phyloP scores from a whole-genome alignment of 1,140 invertebrate species.

The Microplitis demolitor region DNA sequence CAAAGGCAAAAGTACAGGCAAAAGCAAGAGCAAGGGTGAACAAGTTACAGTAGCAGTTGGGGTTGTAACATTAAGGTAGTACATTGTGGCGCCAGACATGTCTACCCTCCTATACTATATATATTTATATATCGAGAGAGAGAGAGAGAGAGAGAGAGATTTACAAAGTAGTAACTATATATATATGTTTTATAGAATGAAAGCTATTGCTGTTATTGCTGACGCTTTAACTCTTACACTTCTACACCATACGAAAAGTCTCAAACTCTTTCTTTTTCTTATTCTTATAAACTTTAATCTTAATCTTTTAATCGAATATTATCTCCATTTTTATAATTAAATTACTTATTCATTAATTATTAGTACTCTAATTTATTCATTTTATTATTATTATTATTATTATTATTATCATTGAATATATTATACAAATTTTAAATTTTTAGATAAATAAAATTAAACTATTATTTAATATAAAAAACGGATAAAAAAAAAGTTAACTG shows the following conservation, averaged over 20 bases:
- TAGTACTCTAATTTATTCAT: too few relatives aligned
- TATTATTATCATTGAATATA: too few relatives aligned
- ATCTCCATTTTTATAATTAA: background rate
- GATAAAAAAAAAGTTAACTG: background rate
- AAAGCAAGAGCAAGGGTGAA: constrained; percentile 10
- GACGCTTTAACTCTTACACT: constrained; percentile 45
- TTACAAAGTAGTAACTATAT: background rate
- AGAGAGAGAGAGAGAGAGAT: background rate
- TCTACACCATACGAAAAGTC: background rate
- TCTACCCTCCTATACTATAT: constrained; percentile 43
- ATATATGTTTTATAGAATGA: background rate
- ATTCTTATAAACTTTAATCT: constrained; percentile 2
- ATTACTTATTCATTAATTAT: too few relatives aligned
- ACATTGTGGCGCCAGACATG: constrained; percentile 54
- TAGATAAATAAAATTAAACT: background rate
- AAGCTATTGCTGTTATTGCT: constrained; percentile 17
- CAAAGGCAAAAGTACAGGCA: background rate
- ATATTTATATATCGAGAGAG: too few relatives aligned
- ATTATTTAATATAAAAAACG: background rate
- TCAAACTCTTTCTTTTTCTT: constrained; percentile 1
- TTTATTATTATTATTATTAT: too few relatives aligned
- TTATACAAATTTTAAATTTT: too few relatives aligned
- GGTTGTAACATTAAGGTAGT: constrained; percentile 51
- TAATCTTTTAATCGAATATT: background rate
- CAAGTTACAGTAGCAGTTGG: background rate